A percentile compares a stretch with the other conserved stretches of the same genome.
Evolutionary conservation across 2,113 vertebrate genomes (phyloP).

Genomic region (Bungarus multicinctus): DNA sequence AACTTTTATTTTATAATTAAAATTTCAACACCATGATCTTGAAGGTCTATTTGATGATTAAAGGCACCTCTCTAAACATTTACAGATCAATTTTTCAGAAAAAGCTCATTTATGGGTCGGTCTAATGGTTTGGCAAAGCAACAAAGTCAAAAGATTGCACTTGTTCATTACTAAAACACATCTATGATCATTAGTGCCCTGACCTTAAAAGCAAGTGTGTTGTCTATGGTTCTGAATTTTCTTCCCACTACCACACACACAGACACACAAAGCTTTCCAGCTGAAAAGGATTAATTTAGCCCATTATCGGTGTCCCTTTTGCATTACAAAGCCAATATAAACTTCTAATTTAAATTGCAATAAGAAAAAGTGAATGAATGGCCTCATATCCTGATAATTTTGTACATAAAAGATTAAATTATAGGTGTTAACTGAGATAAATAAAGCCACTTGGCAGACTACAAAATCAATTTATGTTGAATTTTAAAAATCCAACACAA

Average conservation of each 20-base stretch:
- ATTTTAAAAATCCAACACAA: not conserved
- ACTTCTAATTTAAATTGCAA: not conserved
- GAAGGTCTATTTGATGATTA: not conserved
- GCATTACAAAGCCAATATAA: slow-evolving; percentile 3
- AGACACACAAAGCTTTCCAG: not conserved
- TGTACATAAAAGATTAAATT: not conserved
- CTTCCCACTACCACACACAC: not conserved
- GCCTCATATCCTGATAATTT: not conserved
- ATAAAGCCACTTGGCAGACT: not conserved
- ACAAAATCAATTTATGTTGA: slow-evolving; percentile 17
- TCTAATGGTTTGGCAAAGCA: slow-evolving; percentile 10
- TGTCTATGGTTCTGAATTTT: not conserved
- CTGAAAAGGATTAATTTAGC: slow-evolving; percentile 12
- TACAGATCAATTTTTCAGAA: not conserved
- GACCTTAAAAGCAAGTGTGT: slow-evolving; percentile 4
- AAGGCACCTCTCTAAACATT: not conserved
- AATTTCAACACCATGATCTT: not conserved
- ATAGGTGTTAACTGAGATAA: not conserved
- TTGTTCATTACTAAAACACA: not conserved
- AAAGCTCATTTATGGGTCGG: not conserved
- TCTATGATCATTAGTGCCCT: not conserved
- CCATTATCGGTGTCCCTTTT: not conserved
- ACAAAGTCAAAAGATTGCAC: not conserved
- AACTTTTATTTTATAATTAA: not conserved
- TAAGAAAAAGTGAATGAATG: not conserved